phyloP scores from a whole-genome alignment of 1,140 invertebrate genomes.

The Kradibia gibbosae region DNA sequence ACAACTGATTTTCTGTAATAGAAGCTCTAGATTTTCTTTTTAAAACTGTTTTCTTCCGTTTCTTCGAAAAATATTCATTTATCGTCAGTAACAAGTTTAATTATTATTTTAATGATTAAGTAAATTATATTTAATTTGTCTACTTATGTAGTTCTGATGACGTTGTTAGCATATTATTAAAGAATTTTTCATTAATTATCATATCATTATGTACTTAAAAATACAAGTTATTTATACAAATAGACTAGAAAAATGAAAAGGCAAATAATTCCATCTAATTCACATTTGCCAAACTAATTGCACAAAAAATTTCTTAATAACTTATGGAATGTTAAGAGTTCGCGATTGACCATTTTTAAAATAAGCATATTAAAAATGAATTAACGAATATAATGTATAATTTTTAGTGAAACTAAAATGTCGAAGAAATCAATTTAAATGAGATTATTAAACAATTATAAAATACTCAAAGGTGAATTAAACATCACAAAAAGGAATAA shows the following conservation, averaged over 20 bases:
- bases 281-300: neutral
- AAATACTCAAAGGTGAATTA: neutral
- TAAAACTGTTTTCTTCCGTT: neutral
- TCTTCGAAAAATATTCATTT: conserved; percentile 10
- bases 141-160: neutral
- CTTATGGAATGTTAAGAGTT: neutral
- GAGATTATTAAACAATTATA: conserved; percentile 5
- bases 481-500: neutral
- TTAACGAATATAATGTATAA: neutral
- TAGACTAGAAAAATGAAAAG: neutral
- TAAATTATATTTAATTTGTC: conserved; percentile 21
- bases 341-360: neutral
- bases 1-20: conserved; percentile 22
- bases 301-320: neutral
- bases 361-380: neutral
- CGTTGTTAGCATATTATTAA: neutral
- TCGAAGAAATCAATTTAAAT: neutral
- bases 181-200: neutral
- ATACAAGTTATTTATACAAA: conserved; percentile 11
- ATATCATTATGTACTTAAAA: neutral
- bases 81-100: neutral
- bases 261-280: neutral
- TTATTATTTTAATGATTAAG: neutral
- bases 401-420: neutral
- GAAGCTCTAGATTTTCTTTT: conserved; percentile 1